Conservation (phyloP, 2,113 vertebrate species). For the Aviceda subcristata region DNA sequence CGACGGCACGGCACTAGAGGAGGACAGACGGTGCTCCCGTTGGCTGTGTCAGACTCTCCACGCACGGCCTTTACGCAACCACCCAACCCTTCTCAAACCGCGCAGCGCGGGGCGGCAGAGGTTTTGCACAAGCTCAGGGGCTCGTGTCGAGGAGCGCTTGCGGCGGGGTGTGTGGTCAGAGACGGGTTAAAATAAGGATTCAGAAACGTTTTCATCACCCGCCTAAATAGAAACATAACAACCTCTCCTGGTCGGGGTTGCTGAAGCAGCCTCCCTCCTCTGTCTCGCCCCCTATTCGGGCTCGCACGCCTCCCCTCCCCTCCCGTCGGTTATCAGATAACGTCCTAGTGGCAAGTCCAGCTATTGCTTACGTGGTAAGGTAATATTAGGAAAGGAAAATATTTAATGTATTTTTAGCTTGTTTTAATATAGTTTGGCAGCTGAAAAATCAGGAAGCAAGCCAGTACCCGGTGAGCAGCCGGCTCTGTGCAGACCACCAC, state of each 20-base stretch:
- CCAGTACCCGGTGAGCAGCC: constrained; percentile 12
- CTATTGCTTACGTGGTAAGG: constrained; percentile 54
- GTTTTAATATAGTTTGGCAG: constrained; percentile 68
- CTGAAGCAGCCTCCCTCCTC: not conserved
- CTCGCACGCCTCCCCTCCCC: not conserved
- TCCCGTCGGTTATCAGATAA: constrained; percentile 56
- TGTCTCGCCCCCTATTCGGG: not conserved
- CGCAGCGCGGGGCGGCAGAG: not conserved
- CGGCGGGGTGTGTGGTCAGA: not conserved
- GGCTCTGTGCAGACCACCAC: not conserved
- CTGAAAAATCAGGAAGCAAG: constrained; percentile 57
- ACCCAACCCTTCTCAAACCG: not conserved
- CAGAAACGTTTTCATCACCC: not conserved
- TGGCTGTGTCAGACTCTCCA: not conserved
- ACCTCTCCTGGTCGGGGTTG: not conserved
- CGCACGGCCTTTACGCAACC: not conserved
- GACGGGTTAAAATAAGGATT: constrained; percentile 5
- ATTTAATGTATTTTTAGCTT: constrained; percentile 70
- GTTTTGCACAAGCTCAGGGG: not conserved
- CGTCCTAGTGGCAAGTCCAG: constrained; percentile 34
- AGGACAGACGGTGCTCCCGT: not conserved
- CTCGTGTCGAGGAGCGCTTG: not conserved
- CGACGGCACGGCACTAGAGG: not conserved
- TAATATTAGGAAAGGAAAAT: constrained; percentile 73
- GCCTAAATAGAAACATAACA: constrained; percentile 39